These are phyloP conservation scores for Nyctibius bracteatus DNA, from an alignment of 2,113 vertebrate genomes.

Conservation along the genomic window DNA sequence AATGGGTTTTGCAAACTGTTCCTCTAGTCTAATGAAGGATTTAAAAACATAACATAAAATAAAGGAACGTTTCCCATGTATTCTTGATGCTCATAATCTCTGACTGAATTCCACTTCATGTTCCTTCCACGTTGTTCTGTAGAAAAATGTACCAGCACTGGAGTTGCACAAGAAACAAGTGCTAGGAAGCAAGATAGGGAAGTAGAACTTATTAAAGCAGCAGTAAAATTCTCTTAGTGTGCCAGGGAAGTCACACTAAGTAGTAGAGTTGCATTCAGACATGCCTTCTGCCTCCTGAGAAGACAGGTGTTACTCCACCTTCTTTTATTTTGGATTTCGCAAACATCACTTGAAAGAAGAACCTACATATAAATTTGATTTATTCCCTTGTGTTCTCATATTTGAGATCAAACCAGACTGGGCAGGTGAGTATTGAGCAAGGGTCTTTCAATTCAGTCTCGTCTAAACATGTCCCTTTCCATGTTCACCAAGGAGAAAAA, in stretches of 20 bases:
- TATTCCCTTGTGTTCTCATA: background rate
- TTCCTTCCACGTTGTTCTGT: background rate
- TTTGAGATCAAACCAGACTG: background rate
- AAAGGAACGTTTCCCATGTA: background rate
- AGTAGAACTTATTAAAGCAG: background rate
- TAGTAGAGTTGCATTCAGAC: background rate
- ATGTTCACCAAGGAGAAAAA: background rate
- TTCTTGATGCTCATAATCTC: background rate
- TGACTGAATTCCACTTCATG: background rate
- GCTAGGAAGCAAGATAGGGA: background rate
- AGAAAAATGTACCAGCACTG: background rate
- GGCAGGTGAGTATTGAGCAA: background rate
- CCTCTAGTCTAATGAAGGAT: background rate
- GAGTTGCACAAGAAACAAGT: background rate
- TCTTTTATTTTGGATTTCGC: background rate
- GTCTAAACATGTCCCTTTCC: background rate
- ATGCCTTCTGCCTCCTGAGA: background rate
- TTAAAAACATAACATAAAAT: background rate
- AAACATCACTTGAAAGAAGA: background rate
- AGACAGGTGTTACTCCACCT: background rate
- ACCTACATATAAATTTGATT: background rate
- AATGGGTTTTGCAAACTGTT: background rate
- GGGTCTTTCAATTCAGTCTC: background rate
- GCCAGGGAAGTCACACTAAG: background rate
- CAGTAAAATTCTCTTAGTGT: background rate